Conservation (phyloP, 2,797 vertebrate species). For the Acipenser ruthenus region DNA sequence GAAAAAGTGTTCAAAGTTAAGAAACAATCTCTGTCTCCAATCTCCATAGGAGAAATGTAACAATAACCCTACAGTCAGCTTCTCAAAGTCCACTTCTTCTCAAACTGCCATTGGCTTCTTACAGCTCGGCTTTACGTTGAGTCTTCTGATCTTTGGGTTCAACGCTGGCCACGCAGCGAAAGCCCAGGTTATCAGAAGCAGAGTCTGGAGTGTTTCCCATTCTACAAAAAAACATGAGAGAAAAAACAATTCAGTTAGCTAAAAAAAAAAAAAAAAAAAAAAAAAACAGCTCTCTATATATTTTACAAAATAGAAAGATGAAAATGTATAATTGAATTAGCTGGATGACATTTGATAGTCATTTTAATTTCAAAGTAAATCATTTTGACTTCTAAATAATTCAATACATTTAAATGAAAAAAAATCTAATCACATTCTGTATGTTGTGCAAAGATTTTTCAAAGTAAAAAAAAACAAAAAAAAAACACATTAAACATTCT, state of each 20-base stretch:
- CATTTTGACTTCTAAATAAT: too few species aligned
- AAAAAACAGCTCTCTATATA: neutral
- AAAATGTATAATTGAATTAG: too few species aligned
- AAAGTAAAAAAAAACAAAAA: neutral
- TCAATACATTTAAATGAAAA: too few species aligned
- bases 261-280: neutral
- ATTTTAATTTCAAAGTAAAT: too few species aligned
- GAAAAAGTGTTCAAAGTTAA: neutral
- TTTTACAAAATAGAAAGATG: too few species aligned
- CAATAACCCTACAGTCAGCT: neutral
- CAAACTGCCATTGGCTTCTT: conserved; percentile 18
- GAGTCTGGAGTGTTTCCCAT: conserved; percentile 98
- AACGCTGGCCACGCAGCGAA: conserved; percentile 68
- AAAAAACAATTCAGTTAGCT: neutral
- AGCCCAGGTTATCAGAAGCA: conserved; percentile 90
- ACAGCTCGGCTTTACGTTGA: conserved; percentile 46
- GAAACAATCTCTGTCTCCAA: neutral
- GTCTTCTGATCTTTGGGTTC: conserved; percentile 31
- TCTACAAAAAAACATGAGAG: conserved; percentile 40
- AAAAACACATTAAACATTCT: too few species aligned
- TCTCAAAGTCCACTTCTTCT: too few species aligned
- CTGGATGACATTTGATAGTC: too few species aligned
- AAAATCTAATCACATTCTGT: too few species aligned
- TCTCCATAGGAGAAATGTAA: conserved; percentile 9
- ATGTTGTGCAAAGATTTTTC: too few species aligned